Evolutionary conservation across 2,888 invertebrate genomes (phyloP), one percentile per base, ranked within the genome.

Genomic region (Polyploca ridens): DNA sequence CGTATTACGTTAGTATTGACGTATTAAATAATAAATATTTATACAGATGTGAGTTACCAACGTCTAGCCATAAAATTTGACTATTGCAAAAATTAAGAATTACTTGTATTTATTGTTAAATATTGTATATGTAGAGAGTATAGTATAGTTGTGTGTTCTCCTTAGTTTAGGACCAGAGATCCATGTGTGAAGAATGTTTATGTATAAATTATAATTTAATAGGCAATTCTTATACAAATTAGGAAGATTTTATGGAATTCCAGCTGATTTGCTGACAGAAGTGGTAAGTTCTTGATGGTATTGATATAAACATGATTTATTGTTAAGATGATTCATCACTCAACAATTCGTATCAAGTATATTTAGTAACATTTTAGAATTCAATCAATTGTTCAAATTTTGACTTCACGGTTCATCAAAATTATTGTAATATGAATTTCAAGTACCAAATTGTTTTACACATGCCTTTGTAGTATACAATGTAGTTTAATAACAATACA

Each of bases 401-500:
- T 60, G 5, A 35, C 54, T 61, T 61, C 41, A 61, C 44, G 61
- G 19, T 44, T 44, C 41, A 27, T 38, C 27, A 27, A 61, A 41
- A 27, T 61, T 61, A 60, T 41, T 38, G 35, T 11, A 19, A 35
- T 38, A 13, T 16, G 41, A n/a, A 61, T 41, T 61, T 41, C 61
- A 61, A 19, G 61, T 38, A 61, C 19, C 54, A 54, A 54, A 54
- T 19, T 54, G 54, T 54, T 54, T 54, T n/a, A 46, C 19, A 10
- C 3, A 13, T 27, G 61, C 19, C 27, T 60, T 49, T n/a, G 16
- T n/a, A 59, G 33, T 33, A 33, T 38, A 67, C 66, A 72, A 66
- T 66, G 67, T 58, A 63, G 8, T 63, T 62, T 66, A 5, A 16
- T 58, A 62, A 73, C 69, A 69, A 70, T 58, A 57, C 57, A 27